These are phyloP conservation scores for Serinus canaria DNA, from an alignment of 2,113 vertebrate genomes.

Conservation along the genomic window DNA sequence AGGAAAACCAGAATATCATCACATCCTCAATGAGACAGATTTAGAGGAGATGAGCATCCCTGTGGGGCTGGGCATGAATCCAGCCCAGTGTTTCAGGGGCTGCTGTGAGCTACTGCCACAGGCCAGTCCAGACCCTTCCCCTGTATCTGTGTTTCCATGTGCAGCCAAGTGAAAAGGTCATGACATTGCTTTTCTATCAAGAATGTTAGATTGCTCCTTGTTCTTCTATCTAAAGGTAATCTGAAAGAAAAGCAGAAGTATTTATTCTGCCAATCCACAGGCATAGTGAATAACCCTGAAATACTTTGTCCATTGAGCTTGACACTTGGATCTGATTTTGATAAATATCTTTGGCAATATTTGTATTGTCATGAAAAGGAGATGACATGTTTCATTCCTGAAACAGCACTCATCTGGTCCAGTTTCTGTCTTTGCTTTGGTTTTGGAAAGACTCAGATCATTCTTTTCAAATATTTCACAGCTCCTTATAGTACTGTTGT, in stretches of 20 bases:
- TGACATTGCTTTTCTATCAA: not conserved
- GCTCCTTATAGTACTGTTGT: not conserved
- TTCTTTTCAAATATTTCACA: not conserved
- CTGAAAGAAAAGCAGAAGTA: not conserved
- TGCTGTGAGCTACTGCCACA: not conserved
- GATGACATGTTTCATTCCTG: not conserved
- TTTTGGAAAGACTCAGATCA: not conserved
- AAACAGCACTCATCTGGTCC: not conserved
- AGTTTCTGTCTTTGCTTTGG: constrained; percentile 35
- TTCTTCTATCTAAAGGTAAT: not conserved
- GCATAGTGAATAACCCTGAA: constrained; percentile 11
- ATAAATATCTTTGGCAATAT: not conserved
- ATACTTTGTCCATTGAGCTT: not conserved
- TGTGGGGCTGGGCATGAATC: not conserved
- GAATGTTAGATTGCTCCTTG: not conserved
- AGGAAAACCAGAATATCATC: not conserved
- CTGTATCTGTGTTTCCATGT: not conserved
- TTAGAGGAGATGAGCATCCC: not conserved
- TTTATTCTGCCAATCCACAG: not conserved
- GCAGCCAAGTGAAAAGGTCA: not conserved
- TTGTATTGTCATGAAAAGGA: not conserved
- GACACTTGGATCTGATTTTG: not conserved
- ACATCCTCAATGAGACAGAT: not conserved
- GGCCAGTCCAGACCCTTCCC: not conserved
- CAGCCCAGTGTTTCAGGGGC: not conserved